Evolutionary conservation across 2,888 invertebrate species (phyloP), one percentile per base, ranked within the genome.

Genomic region (Chloroclysta siterata): DNA sequence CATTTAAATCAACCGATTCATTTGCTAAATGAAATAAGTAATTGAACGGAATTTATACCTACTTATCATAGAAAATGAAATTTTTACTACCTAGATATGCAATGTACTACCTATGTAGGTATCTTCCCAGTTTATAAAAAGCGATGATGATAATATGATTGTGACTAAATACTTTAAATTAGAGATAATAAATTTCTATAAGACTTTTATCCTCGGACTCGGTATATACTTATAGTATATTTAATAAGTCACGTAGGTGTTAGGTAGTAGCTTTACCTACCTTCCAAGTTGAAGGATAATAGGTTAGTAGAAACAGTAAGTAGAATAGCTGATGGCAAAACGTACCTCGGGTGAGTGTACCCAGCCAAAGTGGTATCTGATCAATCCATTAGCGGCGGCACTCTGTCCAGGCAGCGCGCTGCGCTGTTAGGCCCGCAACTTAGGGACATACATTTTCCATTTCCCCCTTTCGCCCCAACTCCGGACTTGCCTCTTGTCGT

Each of bases 361-460:
- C 75, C 78, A 75, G 78, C 75, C 78, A 81, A 80, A 86, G 83
- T 83, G 83, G 85, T 85, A 87, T 90, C 89, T 88, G 89, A 90
- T 90, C 89, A 91, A 89, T 92, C 89, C 89, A 91, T 92, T 92
- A 92, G 78, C 85, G 83, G 74, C 55, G 76, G 78, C 65, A 82
- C 84, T 83, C 80, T 84, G 88, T 83, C 88, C 90, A 89, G 83
- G 46, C 54, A 29, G 36, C 55, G 47, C 55, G 82, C 84, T 64
- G 68, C 62, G 83, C 82, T 86, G 86, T 88, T 84, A 85, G 87
- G 78, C 82, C 75, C 83, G 79, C 82, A 87, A 90, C 83, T 90
- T 90, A 85, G 87, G 84, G 84, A 92, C 92, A 91, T 86, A 90
- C 87, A 92, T 92, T 92, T 91, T 90, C 92, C 90, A 92, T 93